Base-by-base conservation (phyloP, 2,888 invertebrate genomes). In the Macaria liturata region DNA sequence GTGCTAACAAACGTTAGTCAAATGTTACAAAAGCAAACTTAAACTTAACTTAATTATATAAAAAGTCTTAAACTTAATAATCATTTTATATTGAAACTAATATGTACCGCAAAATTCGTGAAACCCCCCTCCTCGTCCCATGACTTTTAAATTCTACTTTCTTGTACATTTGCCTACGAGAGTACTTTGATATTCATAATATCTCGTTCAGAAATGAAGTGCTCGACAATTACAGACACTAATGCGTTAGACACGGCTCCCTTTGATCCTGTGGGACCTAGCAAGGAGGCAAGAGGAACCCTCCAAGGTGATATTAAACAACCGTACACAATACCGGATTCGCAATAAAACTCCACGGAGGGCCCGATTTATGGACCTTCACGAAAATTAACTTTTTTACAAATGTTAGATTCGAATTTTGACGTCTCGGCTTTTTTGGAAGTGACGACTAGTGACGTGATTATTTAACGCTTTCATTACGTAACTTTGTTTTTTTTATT, bases 241-340 rank as follows among this genome's bases (percentile, higher is more conserved):
- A 50, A 59, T 43, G 32, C 45, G 45, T 51, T 48, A 48, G 40
- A 55, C 48, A 55, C 49, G 42, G 48, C 34, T 39, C 43, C 59
- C 59, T 59, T 60, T 60, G 57, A 63, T 56, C 58, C 54, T 32
- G 34, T 37, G 49, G 50, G 5, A 44, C 44, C 42, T 51, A 49
- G 56, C 55, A 49, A 60, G 57, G 48, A 54, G 47, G 31, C 46
- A n/a, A 47, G 7, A 46, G 45, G 44, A 46, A 44, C 48, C 48
- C 67, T 62, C 64, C 31, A 59, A 52, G 61, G 67, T 52, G 61
- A 59, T 64, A 62, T 67, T 62, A 65, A 62, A 64, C 61, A 65
- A 64, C 65, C 59, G 57, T 51, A 42, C 39, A 65, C 62, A 60
- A 65, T 59, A 60, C 58, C 49, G 52, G 54, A 54, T 49, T 62